Base-by-base conservation (phyloP, 2,888 invertebrate species). In the Drosophila affinis region DNA sequence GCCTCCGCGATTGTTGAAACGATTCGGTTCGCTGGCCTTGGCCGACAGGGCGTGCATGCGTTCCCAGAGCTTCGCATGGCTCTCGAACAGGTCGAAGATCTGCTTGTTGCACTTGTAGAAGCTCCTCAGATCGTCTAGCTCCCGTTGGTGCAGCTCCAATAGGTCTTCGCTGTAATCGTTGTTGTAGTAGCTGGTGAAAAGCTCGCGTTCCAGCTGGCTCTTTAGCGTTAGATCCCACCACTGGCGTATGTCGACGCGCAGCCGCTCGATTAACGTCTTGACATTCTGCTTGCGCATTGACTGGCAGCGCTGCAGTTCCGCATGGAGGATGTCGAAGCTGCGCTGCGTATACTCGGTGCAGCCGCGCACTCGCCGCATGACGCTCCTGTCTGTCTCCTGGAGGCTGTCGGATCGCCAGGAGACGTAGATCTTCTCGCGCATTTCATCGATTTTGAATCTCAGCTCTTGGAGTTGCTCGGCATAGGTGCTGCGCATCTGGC, bases 1-100 rank as follows among this genome's bases (percentile, higher is more conserved):
- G 0, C 98, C 97, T 0, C 98, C 98, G 45, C 98, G 94, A 91
- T 98, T 98, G 80, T 97, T 95, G 89, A 95, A 97, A 0, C 98
- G 94, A 75, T 95, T 95, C 0, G 97, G 96, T 84, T 97, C 96
- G n/a, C 94, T 94, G 0, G 96, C 95, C 58, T 95, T 94, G 18
- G 94, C 94, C 76, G 97, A 96, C 55, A 98, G 91, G 70, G 96
- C 95, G 2, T 94, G 93, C 94, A 96, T 95, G 86, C 96, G 95
- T 24, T 94, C 92, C 95, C 97, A 97, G 1, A 97, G 93, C 44
- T 94, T 93, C 72, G 95, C 94, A 54, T 96, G 94, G 65, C 95
- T 94, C 14, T 93, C 92, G 17, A 96, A 93, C 70, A 96, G 90
- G 0, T 94, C 93, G 82, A 95, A 95, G 52, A 96, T 94, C 70